Percentiles rank a stretch among this genome's conserved stretches.
Conservation (phyloP, 2,113 vertebrate species). For the Pterocles orientalis region DNA sequence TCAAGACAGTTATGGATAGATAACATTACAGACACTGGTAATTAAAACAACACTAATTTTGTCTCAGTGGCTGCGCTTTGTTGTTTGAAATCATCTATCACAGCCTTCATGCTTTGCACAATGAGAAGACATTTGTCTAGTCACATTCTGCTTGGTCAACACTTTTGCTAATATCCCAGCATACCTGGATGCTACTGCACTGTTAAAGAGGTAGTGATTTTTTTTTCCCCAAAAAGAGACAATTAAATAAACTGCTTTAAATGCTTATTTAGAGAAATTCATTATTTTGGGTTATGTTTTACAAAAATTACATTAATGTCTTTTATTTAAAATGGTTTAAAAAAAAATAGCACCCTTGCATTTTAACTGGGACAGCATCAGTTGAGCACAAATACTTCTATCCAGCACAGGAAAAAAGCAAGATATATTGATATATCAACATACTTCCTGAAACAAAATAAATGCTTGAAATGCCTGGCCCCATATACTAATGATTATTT, state of each 20-base stretch:
- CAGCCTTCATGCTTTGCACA: conserved; percentile 81
- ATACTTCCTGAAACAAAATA: background rate
- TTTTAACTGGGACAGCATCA: background rate
- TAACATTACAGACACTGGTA: conserved; percentile 86
- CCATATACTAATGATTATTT: background rate
- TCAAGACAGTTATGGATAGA: conserved; percentile 86
- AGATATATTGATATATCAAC: background rate
- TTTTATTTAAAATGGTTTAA: background rate
- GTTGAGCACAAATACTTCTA: background rate
- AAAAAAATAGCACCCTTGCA: background rate
- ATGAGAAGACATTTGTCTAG: conserved; percentile 82
- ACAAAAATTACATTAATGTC: background rate
- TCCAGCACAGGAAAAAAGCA: background rate
- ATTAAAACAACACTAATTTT: conserved; percentile 93
- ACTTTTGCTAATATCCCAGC: conserved; percentile 68
- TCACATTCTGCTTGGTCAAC: conserved; percentile 80
- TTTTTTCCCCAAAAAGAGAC: background rate
- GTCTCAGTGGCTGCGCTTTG: conserved; percentile 85
- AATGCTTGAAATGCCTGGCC: background rate
- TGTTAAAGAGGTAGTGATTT: conserved; percentile 35
- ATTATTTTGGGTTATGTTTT: background rate
- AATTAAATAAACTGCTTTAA: conserved; percentile 24
- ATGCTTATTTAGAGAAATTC: conserved; percentile 12
- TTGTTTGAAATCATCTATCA: conserved; percentile 86
- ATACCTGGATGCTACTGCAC: conserved; percentile 69